Evolutionary conservation across 2,797 vertebrate genomes (phyloP).

Genomic region (Paratrypauchen microcephalus): DNA sequence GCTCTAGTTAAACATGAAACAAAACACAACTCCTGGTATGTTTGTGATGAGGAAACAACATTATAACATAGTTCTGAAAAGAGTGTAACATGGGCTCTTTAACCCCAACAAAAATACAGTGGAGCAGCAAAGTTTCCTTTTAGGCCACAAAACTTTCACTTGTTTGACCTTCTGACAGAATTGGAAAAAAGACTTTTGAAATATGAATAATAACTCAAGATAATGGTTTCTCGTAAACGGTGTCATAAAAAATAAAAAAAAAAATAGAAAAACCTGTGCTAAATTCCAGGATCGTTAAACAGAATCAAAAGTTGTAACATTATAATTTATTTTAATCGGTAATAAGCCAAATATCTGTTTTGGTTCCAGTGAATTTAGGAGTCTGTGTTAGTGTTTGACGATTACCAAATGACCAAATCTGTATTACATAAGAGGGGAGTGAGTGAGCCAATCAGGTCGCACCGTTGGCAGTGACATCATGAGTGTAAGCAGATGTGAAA

Average conservation of each 20-base stretch:
- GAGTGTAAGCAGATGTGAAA: conserved; percentile 29
- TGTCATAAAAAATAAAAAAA: not conserved
- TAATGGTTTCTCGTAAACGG: not conserved
- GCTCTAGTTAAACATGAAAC: too few relatives aligned
- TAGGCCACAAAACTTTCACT: not conserved
- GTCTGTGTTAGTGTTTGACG: conserved; percentile 4
- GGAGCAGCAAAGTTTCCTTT: not conserved
- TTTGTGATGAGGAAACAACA: too few relatives aligned
- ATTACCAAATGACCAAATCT: conserved; percentile 10
- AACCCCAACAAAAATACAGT: too few relatives aligned
- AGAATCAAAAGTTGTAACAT: not conserved
- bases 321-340: not conserved
- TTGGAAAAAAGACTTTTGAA: not conserved
- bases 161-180: not conserved
- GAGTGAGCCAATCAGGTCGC: conserved; percentile 35
- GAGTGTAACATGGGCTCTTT: too few relatives aligned
- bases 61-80: too few relatives aligned
- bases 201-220: conserved; percentile 4
- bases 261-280: too few relatives aligned
- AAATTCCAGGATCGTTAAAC: not conserved
- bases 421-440: conserved; percentile 36
- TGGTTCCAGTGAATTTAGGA: not conserved
- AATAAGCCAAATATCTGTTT: not conserved
- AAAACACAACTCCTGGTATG: too few relatives aligned
- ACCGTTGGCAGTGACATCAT: conserved; percentile 16